phyloP scores from a whole-genome alignment of 2,113 vertebrate genomes.

The Excalfactoria chinensis region DNA sequence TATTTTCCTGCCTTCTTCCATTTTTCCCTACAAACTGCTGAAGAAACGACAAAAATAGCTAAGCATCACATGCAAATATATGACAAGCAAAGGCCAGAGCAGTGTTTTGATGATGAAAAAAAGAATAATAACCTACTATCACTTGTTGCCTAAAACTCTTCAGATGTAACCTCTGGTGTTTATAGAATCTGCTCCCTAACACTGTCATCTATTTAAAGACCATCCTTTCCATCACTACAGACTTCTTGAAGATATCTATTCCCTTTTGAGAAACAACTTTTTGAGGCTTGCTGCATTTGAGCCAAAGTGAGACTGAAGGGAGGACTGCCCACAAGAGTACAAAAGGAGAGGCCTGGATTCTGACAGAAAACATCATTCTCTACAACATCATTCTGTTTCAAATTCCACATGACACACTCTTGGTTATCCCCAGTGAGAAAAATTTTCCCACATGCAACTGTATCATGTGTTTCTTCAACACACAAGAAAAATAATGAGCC shows the following conservation, averaged over 20 bases:
- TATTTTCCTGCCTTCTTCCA: not conserved
- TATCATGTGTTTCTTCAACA: not conserved
- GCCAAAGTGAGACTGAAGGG: not conserved
- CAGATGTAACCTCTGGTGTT: not conserved
- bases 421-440: conserved; percentile 4
- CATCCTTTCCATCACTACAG: not conserved
- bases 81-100: not conserved
- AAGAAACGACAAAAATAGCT: not conserved
- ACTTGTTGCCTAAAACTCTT: not conserved
- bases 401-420: not conserved
- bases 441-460: not conserved
- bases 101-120: not conserved
- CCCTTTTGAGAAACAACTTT: not conserved
- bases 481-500: not conserved
- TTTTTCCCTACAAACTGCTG: not conserved
- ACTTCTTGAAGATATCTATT: not conserved
- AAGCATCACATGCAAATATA: not conserved
- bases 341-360: not conserved
- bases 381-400: not conserved
- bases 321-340: not conserved
- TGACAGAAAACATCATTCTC: not conserved
- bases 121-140: not conserved
- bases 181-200: not conserved
- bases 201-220: not conserved
- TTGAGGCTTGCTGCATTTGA: not conserved